These are phyloP conservation scores for Chionodraco myersi DNA, from an alignment of 2,113 vertebrate genomes.

Conservation along the genomic window DNA sequence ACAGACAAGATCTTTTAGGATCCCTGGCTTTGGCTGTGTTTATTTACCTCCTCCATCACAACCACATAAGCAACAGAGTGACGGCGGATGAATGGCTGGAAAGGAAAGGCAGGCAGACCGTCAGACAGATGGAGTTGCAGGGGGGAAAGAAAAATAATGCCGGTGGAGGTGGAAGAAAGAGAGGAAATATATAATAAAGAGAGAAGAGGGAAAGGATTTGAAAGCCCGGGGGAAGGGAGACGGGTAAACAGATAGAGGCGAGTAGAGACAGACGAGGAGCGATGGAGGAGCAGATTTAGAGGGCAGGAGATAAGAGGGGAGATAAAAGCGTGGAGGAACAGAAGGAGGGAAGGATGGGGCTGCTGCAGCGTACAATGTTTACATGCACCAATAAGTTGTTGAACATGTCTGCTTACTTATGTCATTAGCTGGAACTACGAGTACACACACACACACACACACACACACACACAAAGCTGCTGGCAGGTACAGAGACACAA, in stretches of 20 bases:
- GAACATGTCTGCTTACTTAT: slow-evolving; percentile 74
- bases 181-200: slow-evolving; percentile 55
- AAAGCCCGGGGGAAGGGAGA: slow-evolving; percentile 61
- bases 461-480: slow-evolving; percentile 23
- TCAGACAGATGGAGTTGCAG: slow-evolving; percentile 71
- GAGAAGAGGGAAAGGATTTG: slow-evolving; percentile 30
- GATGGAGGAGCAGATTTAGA: slow-evolving; percentile 73
- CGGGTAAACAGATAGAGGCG: slow-evolving; percentile 59
- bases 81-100: slow-evolving; percentile 68
- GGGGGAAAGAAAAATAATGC: slow-evolving; percentile 71
- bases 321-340: slow-evolving; percentile 69
- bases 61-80: slow-evolving; percentile 71
- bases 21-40: slow-evolving; percentile 73
- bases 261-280: slow-evolving; percentile 62
- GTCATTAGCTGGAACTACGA: slow-evolving; percentile 64
- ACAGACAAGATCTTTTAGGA: slow-evolving; percentile 79
- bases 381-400: slow-evolving; percentile 70
- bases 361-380: slow-evolving; percentile 66
- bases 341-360: slow-evolving; percentile 24
- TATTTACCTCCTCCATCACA: slow-evolving; percentile 76
- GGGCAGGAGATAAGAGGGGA: slow-evolving; percentile 67
- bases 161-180: slow-evolving; percentile 52
- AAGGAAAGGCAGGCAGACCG: slow-evolving; percentile 57
- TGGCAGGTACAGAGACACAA: not conserved
- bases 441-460: slow-evolving; percentile 2